These are phyloP conservation scores for Luperina testacea DNA, from an alignment of 2,888 invertebrate genomes.

Conservation along the genomic window DNA sequence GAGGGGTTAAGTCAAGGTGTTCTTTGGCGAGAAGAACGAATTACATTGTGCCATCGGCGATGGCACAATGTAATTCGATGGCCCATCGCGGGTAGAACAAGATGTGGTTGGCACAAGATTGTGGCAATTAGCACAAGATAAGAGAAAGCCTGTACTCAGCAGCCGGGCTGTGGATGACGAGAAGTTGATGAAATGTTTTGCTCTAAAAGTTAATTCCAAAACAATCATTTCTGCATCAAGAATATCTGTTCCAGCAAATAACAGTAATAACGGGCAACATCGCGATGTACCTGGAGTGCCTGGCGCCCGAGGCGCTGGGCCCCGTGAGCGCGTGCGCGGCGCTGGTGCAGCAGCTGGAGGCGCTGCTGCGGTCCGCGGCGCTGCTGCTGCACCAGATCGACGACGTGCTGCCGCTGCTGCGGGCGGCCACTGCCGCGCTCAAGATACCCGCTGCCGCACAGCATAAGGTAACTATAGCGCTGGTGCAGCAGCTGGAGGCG, in stretches of 20 bases:
- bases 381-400: constrained; percentile 93
- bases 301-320: constrained; percentile 95
- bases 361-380: constrained; percentile 94
- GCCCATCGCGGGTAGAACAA: background rate
- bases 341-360: constrained; percentile 96
- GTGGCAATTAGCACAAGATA: background rate
- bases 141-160: too few relatives aligned
- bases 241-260: constrained; percentile 85
- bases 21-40: background rate
- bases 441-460: constrained; percentile 95
- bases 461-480: constrained; percentile 95
- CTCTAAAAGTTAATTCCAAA: background rate
- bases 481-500: too few relatives aligned
- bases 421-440: constrained; percentile 94
- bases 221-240: background rate
- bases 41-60: background rate
- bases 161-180: background rate
- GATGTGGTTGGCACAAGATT: background rate
- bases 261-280: constrained; percentile 96
- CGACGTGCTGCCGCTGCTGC: constrained; percentile 92
- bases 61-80: too few relatives aligned
- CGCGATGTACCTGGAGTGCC: constrained; percentile 97
- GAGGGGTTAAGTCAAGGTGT: background rate
- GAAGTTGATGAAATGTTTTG: background rate
- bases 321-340: constrained; percentile 92